A percentile compares a stretch with the other conserved stretches of the same genome.
Evolutionary conservation across 2,888 invertebrate genomes (phyloP).

Genomic region (Drosophila paranaensis): DNA sequence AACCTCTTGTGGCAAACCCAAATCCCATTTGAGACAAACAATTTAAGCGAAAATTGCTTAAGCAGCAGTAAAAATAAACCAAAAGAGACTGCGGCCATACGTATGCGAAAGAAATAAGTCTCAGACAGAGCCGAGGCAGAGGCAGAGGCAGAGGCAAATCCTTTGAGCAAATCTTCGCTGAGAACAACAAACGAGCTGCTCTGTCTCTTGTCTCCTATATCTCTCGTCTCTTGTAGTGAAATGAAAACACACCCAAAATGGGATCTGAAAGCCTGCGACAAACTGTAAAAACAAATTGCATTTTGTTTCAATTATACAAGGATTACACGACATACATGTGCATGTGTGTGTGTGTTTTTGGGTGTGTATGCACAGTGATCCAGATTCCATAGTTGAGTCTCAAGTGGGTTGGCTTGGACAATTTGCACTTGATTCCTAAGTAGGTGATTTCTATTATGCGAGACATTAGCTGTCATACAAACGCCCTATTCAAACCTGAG

Average conservation of each 20-base stretch:
- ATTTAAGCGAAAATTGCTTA: conserved; percentile 73
- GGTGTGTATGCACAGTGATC: not conserved
- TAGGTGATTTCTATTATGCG: conserved; percentile 80
- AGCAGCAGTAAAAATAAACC: conserved; percentile 71
- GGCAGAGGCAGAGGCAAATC: conserved; percentile 47
- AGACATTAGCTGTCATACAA: conserved; percentile 81
- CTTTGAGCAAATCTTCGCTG: conserved; percentile 70
- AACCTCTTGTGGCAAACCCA: conserved; percentile 77
- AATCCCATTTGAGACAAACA: conserved; percentile 79
- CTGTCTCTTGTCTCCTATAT: conserved; percentile 38
- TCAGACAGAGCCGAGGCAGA: conserved; percentile 2
- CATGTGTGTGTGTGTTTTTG: not conserved
- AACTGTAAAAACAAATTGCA: conserved; percentile 79
- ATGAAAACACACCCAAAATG: conserved; percentile 76
- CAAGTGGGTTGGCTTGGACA: conserved; percentile 66
- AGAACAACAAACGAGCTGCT: conserved; percentile 47
- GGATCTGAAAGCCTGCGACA: conserved; percentile 73
- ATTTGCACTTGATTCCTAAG: conserved; percentile 79
- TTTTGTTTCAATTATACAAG: conserved; percentile 80
- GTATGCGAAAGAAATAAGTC: conserved; percentile 22
- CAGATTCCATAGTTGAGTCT: conserved; percentile 28
- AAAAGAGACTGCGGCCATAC: conserved; percentile 63
- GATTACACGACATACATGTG: conserved; percentile 57
- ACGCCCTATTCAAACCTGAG: conserved; percentile 76
- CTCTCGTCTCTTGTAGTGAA: conserved; percentile 46